Conservation (phyloP, 2,888 invertebrate genomes). For the Drosophila paramelanica region DNA sequence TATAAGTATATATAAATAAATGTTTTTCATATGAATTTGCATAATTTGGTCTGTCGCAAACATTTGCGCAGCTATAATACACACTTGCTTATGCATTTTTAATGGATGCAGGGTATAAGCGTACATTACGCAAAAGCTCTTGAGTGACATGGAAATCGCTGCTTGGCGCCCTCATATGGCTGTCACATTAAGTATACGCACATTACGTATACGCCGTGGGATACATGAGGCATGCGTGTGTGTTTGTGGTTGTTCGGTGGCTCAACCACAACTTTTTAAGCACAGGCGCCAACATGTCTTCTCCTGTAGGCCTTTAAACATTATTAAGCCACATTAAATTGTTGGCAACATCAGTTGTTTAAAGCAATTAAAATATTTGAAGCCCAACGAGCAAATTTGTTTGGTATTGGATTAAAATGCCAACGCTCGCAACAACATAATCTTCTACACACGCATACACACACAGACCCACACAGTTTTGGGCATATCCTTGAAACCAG, state of each 20-base stretch:
- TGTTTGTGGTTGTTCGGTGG: background rate
- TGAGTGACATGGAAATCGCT: constrained; percentile 45
- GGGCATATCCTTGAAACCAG: constrained; percentile 29
- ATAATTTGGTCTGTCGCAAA: no score
- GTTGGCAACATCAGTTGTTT: constrained; percentile 23
- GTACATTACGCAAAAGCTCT: constrained; percentile 8
- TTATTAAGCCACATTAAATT: constrained; percentile 20
- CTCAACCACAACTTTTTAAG: constrained; percentile 14
- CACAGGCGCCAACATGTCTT: constrained; percentile 7
- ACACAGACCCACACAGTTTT: constrained; percentile 6
- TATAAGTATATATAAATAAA: no score
- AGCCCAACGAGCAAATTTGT: constrained; percentile 16
- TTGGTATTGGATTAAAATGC: constrained; percentile 46
- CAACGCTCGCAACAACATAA: constrained; percentile 48
- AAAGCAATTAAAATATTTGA: constrained; percentile 47
- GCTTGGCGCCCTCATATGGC: constrained; percentile 19
- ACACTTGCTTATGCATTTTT: background rate
- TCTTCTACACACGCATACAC: constrained; percentile 33
- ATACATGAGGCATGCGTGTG: background rate
- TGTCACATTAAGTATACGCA: constrained; percentile 53
- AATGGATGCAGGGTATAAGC: constrained; percentile 4
- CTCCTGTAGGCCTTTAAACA: constrained; percentile 1
- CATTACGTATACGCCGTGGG: constrained; percentile 34
- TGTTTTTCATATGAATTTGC: no score
- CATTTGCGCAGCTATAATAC: background rate